Evolutionary conservation across 2,888 invertebrate species (phyloP), one percentile per base, ranked within the genome.

Genomic region (Cetonia aurata): DNA sequence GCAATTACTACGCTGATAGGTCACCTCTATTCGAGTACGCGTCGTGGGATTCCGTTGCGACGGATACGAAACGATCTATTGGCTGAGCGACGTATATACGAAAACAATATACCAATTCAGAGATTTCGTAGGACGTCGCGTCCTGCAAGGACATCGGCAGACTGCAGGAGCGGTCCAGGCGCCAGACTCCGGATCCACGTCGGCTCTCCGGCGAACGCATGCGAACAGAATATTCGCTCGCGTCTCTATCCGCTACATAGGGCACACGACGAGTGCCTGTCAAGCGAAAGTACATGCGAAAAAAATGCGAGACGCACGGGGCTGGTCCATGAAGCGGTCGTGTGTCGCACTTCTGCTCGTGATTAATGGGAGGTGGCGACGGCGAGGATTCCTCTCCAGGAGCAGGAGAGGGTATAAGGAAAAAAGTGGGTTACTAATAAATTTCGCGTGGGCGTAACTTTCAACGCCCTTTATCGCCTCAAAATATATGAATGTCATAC

Each of bases 141-240:
- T 72, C 73, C 72, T 73, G 71, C 72, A 74, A 77, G 74, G 75
- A 76, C 77, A 75, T 75, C 77, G 77, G 74, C 72, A 78, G 77
- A 79, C 79, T 79, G 79, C 78, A 76, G 78, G 77, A 78, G 75
- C 77, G 78, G 78, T 78, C 79, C 79, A 79, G 79, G 79, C 78
- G 77, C 77, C 76, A 73, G 65, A 72, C 71, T 77, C 75, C 76
- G 74, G 77, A 78, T 75, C 76, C 76, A 76, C 75, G 56, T 70
- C 75, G 76, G 71, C 70, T 69, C 55, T 69, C 72, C 46, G 37
- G 53, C 67, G 75, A 76, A 67, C 65, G 67, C 70, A 68, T 67
- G 67, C 72, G 71, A 71, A 67, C 46, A 42, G 48, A 71, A 67
- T 60, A 71, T 60, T 57, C 59, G 59, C 19, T 69, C 46, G 62